Conservation (phyloP, 30 jellyfish, hydroid and myxozoan species). For the Cassiopea andromeda region DNA sequence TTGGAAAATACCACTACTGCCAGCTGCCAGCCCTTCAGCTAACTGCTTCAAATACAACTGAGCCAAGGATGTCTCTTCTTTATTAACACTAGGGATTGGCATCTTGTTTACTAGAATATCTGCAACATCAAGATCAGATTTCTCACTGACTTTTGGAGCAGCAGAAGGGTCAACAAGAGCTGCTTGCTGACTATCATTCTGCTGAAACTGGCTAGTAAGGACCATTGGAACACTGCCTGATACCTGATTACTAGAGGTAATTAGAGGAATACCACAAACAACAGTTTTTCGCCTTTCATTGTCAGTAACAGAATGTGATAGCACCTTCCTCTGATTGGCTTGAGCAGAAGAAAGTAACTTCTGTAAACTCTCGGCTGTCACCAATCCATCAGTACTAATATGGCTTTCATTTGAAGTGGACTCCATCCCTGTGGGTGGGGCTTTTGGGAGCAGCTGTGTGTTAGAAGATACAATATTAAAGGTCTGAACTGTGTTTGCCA, state of each 20-base stretch:
- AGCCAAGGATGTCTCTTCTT: conserved; percentile 81
- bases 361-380: conserved; percentile 49
- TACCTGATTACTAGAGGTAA: conserved; percentile 14
- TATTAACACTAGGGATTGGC: conserved; percentile 96
- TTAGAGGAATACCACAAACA: conserved; percentile 52
- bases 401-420: conserved; percentile 7
- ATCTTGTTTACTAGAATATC: conserved; percentile 93
- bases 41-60: conserved; percentile 84
- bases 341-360: conserved; percentile 55
- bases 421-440: neutral
- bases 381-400: conserved; percentile 25
- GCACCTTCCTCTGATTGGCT: conserved; percentile 14
- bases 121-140: conserved; percentile 95
- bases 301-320: conserved; percentile 27
- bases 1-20: conserved; percentile 39
- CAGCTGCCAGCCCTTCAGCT: conserved; percentile 71
- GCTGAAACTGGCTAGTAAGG: conserved; percentile 54
- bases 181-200: conserved; percentile 32
- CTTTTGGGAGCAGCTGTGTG: conserved; percentile 17
- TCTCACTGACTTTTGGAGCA: conserved; percentile 72
- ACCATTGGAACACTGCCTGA: conserved; percentile 71
- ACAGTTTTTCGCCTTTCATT: conserved; percentile 59
- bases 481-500: conserved; percentile 12
- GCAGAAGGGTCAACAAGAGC: conserved; percentile 61
- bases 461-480: conserved; percentile 13